Percentiles rank a stretch among this genome's conserved stretches.
phyloP scores from a whole-genome alignment of 2,797 vertebrate species.

The Falco rusticolus region DNA sequence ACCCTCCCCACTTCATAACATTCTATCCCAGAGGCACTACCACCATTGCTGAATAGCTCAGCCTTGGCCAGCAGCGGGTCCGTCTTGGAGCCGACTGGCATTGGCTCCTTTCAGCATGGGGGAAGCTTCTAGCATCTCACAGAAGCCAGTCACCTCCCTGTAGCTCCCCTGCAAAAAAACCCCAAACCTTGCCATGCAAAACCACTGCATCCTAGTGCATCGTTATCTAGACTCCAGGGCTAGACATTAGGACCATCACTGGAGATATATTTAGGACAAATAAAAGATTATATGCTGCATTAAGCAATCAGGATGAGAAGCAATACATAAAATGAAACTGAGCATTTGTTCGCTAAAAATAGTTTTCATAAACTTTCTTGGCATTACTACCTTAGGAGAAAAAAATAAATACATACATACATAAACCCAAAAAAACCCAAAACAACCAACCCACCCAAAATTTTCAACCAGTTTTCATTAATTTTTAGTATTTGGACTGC shows the following conservation, averaged over 20 bases:
- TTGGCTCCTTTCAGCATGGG: too few species aligned
- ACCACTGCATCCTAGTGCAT: not conserved
- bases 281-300: not conserved
- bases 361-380: not conserved
- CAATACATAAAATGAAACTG: not conserved
- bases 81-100: too few species aligned
- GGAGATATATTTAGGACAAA: not conserved
- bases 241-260: not conserved
- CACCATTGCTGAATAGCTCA: too few species aligned
- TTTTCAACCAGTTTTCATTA: not conserved
- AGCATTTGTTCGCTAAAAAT: not conserved
- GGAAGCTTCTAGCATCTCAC: too few species aligned
- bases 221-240: not conserved
- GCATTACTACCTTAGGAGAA: not conserved
- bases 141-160: too few species aligned
- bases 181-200: too few species aligned
- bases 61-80: too few species aligned
- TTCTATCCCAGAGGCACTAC: too few species aligned
- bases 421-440: not conserved
- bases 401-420: not conserved
- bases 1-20: too few species aligned
- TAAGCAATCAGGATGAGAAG: not conserved
- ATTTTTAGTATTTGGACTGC: not conserved
- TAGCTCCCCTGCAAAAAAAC: too few species aligned
- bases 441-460: fast-evolving